These are phyloP conservation scores for Rhopilema esculentum DNA, from an alignment of 30 jellyfish, hydroid and myxozoan species.

Conservation along the genomic window DNA sequence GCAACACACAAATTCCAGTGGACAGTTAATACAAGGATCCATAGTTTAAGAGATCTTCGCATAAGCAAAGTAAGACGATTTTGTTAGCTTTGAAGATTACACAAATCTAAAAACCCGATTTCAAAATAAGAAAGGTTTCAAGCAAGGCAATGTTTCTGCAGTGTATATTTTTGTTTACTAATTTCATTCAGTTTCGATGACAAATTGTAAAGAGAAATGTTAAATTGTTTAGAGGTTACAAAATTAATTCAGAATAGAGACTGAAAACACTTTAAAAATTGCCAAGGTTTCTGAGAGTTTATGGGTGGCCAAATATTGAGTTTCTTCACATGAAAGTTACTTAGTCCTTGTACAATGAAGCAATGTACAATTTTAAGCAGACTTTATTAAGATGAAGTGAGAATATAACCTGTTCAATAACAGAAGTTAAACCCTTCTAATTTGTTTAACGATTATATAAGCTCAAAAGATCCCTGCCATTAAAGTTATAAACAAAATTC, in stretches of 20 bases:
- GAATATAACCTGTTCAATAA: not conserved
- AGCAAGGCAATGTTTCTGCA: not conserved
- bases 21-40: not conserved
- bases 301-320: too few relatives aligned
- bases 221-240: not conserved
- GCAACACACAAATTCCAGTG: not conserved
- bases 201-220: not conserved
- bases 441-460: too few relatives aligned
- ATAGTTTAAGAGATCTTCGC: not conserved
- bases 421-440: too few relatives aligned
- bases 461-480: not conserved
- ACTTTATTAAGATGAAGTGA: not conserved
- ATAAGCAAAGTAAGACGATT: constrained; percentile 7
- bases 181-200: not conserved
- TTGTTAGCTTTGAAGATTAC: constrained; percentile 7
- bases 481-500: not conserved
- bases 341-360: too few relatives aligned
- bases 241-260: not conserved
- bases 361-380: not conserved
- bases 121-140: not conserved
- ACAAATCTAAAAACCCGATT: constrained; percentile 12
- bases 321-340: too few relatives aligned
- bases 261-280: too few relatives aligned
- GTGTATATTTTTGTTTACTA: not conserved
- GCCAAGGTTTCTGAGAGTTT: too few relatives aligned